A percentile compares a stretch with the other conserved stretches of the same genome.
Conservation (phyloP, 2,797 vertebrate genomes). For the Valencia hispanica region DNA sequence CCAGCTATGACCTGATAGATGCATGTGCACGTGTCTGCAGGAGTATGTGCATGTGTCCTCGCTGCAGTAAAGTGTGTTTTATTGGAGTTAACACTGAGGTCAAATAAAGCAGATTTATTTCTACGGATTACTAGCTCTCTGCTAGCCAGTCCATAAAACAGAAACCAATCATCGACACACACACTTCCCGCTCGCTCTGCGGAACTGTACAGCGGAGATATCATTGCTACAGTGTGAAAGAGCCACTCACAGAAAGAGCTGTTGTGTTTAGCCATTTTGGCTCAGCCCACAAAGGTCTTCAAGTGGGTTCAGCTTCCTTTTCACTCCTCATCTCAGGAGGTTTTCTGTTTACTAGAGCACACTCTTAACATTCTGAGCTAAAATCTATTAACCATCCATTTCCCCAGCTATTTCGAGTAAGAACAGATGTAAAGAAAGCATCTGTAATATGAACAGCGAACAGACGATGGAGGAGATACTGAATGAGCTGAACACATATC, state of each 20-base stretch:
- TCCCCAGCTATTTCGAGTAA: background rate
- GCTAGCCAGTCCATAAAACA: slow-evolving; percentile 81
- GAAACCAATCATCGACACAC: slow-evolving; percentile 78
- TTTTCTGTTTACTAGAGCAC: background rate
- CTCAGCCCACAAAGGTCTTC: slow-evolving; percentile 42
- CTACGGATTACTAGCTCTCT: slow-evolving; percentile 77
- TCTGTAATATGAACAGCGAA: background rate
- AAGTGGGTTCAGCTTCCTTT: slow-evolving; percentile 22
- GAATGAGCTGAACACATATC: background rate
- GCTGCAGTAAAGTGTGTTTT: slow-evolving; percentile 83
- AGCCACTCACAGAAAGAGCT: slow-evolving; percentile 42
- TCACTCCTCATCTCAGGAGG: background rate
- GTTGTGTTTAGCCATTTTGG: slow-evolving; percentile 63
- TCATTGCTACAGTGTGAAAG: slow-evolving; percentile 58
- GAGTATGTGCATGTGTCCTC: slow-evolving; percentile 23
- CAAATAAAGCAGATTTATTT: slow-evolving; percentile 82
- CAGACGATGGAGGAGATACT: too few relatives aligned
- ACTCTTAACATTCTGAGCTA: slow-evolving; percentile 4
- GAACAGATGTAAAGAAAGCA: background rate
- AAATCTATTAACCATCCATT: slow-evolving; percentile 9
- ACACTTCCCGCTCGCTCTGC: slow-evolving; percentile 29
- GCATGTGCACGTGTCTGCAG: slow-evolving; percentile 21
- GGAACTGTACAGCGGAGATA: slow-evolving; percentile 67
- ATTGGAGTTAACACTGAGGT: slow-evolving; percentile 79
- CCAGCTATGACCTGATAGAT: slow-evolving; percentile 61